These are phyloP conservation scores for Drosophila longiperda DNA, from an alignment of 2,888 invertebrate species.

Conservation along the genomic window DNA sequence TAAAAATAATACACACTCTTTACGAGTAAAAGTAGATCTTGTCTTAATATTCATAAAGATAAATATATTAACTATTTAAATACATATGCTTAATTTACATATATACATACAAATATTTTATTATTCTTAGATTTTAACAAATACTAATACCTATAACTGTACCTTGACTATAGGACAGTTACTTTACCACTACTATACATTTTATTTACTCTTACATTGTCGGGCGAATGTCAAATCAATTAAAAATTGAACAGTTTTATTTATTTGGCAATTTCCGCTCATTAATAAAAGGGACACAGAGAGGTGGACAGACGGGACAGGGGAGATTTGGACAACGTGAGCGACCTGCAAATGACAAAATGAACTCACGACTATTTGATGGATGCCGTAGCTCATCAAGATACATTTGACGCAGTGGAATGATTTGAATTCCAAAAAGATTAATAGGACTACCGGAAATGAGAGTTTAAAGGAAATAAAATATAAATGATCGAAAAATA, in stretches of 20 bases:
- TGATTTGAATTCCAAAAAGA: background rate
- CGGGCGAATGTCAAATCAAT: constrained; percentile 45
- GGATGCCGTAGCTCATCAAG: constrained; percentile 19
- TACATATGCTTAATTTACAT: background rate
- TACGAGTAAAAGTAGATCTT: background rate
- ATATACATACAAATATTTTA: background rate
- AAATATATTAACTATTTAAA: background rate
- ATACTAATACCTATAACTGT: background rate
- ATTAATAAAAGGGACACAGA: constrained; percentile 37
- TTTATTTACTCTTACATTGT: constrained; percentile 29
- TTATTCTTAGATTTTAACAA: background rate
- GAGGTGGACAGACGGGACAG: constrained; percentile 11
- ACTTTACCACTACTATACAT: background rate
- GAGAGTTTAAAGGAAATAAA: background rate
- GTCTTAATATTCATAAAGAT: background rate
- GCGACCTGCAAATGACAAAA: constrained; percentile 48
- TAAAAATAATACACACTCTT: background rate
- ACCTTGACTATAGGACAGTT: background rate
- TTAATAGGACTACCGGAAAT: background rate
- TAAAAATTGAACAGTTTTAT: constrained; percentile 39
- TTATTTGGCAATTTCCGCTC: constrained; percentile 57
- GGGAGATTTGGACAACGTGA: constrained; percentile 42
- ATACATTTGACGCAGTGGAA: background rate
- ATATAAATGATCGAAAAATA: background rate
- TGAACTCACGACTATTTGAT: constrained; percentile 16